Percentiles rank a stretch among this genome's conserved stretches.
phyloP scores from a whole-genome alignment of 2,797 vertebrate genomes.

The Notolepis coatsorum region DNA sequence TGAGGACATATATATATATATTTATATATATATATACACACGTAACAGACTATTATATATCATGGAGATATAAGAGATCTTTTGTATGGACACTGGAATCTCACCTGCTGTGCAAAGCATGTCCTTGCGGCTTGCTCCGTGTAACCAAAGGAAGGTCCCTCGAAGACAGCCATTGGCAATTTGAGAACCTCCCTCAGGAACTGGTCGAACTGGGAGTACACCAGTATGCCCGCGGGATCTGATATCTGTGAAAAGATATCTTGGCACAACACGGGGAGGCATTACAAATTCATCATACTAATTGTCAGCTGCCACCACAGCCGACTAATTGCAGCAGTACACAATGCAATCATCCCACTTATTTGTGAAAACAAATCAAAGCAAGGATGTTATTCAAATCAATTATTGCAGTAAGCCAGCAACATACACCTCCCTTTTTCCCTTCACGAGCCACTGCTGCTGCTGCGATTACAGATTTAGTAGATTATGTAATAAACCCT shows the following conservation, averaged over 20 bases:
- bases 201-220: constrained; percentile 91
- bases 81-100: constrained; percentile 2
- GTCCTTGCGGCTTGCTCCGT: constrained; percentile 92
- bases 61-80: not conserved
- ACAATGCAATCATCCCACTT: constrained; percentile 70
- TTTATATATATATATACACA: no score
- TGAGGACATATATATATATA: no score
- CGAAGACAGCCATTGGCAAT: constrained; percentile 95
- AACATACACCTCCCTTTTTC: constrained; percentile 23
- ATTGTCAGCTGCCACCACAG: constrained; percentile 64
- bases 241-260: constrained; percentile 99
- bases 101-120: constrained; percentile 95
- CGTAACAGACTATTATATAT: no score
- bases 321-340: constrained; percentile 68
- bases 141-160: constrained; percentile 97
- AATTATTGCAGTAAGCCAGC: constrained; percentile 44
- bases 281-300: constrained; percentile 63
- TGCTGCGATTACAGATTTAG: constrained; percentile 55
- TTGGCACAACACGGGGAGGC: constrained; percentile 62
- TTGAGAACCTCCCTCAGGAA: constrained; percentile 96
- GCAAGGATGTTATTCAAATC: constrained; percentile 61
- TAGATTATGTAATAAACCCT: constrained; percentile 62
- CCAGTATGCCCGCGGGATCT: constrained; percentile 92
- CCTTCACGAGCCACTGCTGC: constrained; percentile 37
- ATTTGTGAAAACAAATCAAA: constrained; percentile 74